phyloP scores from a whole-genome alignment of 1,140 invertebrate species.

The Musca vetustissima region DNA sequence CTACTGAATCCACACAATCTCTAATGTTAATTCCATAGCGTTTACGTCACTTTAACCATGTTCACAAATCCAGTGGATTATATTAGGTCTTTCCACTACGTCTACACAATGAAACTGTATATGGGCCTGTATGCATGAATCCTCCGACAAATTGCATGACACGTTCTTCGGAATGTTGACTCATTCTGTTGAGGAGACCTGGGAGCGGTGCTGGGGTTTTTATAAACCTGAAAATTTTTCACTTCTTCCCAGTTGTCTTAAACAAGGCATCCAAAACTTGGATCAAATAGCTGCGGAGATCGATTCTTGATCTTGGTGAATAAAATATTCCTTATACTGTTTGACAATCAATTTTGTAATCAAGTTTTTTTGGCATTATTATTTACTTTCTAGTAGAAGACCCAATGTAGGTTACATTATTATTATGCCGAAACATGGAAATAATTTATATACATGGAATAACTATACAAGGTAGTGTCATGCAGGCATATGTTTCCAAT shows the following conservation, averaged over 20 bases:
- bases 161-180: conserved; percentile 21
- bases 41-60: no score
- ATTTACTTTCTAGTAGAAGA: background rate
- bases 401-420: background rate
- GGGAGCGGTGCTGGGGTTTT: conserved; percentile 1
- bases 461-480: no score
- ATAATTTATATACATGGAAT: no score
- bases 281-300: background rate
- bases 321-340: background rate
- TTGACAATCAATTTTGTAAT: no score
- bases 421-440: background rate
- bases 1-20: conserved; percentile 30
- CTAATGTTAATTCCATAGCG: no score
- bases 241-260: conserved; percentile 7
- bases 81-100: conserved; percentile 24
- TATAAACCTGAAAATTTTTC: conserved; percentile 21
- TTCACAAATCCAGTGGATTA: no score
- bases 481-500: no score
- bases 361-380: background rate
- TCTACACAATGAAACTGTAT: conserved; percentile 15
- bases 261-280: conserved; percentile 5
- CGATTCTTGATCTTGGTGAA: background rate
- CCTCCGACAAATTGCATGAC: conserved; percentile 21
- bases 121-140: conserved; percentile 26
- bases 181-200: conserved; percentile 15